A percentile compares a stretch with the other conserved stretches of the same genome.
Conservation (phyloP, 2,888 invertebrate species). For the Cataglyphis livida region DNA sequence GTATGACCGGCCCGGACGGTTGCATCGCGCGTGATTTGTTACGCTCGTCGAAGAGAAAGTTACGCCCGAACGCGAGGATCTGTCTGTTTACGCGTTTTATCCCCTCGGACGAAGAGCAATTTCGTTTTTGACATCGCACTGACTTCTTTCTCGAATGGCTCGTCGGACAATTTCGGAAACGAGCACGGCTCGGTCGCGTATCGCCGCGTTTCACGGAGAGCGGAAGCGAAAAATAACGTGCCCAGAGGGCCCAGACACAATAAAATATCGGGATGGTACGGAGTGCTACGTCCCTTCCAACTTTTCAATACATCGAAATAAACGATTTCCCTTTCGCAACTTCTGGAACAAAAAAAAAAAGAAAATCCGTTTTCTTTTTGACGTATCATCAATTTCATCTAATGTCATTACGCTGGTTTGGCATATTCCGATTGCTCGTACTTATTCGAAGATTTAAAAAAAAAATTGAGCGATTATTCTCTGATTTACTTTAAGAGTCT, state of each 20-base stretch:
- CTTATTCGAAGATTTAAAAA: neutral
- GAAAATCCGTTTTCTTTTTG: neutral
- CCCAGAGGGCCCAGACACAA: slow-evolving; percentile 52
- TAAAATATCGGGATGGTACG: slow-evolving; percentile 29
- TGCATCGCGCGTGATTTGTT: slow-evolving; percentile 50
- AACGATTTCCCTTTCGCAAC: slow-evolving; percentile 40
- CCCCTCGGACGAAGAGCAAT: slow-evolving; percentile 48
- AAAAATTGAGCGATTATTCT: neutral
- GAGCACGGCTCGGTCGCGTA: slow-evolving; percentile 18
- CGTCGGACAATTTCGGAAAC: slow-evolving; percentile 45
- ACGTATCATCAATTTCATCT: slow-evolving; percentile 7
- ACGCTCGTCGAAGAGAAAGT: slow-evolving; percentile 53
- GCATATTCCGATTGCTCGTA: neutral
- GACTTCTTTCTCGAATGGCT: slow-evolving; percentile 45
- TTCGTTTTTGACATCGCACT: slow-evolving; percentile 46
- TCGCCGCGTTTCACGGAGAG: slow-evolving; percentile 42
- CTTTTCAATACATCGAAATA: slow-evolving; percentile 45
- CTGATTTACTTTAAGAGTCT: neutral
- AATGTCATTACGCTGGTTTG: neutral
- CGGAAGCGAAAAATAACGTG: slow-evolving; percentile 53
- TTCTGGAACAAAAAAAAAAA: slow-evolving; percentile 12
- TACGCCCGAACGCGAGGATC: slow-evolving; percentile 34
- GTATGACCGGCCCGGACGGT: slow-evolving; percentile 31
- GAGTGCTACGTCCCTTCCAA: slow-evolving; percentile 30
- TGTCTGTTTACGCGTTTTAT: slow-evolving; percentile 44